Base-by-base conservation (phyloP, 92 coral and sea anemone genomes). In the Phymanthus crucifer region DNA sequence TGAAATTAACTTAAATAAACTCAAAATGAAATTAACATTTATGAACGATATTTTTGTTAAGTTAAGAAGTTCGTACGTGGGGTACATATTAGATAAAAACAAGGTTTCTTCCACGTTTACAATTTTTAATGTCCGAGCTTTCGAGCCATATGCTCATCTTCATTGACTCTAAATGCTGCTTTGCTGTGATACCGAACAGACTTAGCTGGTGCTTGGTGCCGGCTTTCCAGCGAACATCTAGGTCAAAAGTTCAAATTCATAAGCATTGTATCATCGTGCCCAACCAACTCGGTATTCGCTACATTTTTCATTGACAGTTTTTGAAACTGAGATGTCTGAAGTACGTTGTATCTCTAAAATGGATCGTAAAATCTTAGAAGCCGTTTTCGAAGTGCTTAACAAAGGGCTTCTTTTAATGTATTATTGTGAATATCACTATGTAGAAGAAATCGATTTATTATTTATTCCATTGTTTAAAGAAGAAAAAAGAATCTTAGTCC, bases 191-290 rank as follows among this genome's bases (percentile, higher is more conserved):
- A 61, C 68, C 68, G 68, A 61, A 54, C 64, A 18, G 2, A 29
- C 33, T n/a, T 61, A 10, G 68, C 68, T 61, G 68, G 68, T 61
- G 33, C 13, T 8, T 17, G 18, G 58, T 1, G 33, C 26, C 33
- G 17, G 35, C 35, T 29, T 24, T 29, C 29, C 68, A 21, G 32
- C 27, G 68, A 61, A 61, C 36, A 7, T 61, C 34, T 61, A 61
- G 68, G 68, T 61, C 68, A 61, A 27, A 61, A 61, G 68, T 61
- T 61, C 32, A 61, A 61, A 27, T 21, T 54, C 27, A 54, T 54
- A 11, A 54, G 64, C 64, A 54, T 54, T 54, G 29, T 54, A 21
- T 54, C 27, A 54, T 54, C 64, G 64, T 54, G n/a, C 27, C n/a
- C 68, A 24, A 61, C 10, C 64, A 54, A 21, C 4, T 19, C 18